Percentiles rank a stretch among this genome's conserved stretches.
phyloP scores from a whole-genome alignment of 2,888 invertebrate species.

The Rosalia funebris region DNA sequence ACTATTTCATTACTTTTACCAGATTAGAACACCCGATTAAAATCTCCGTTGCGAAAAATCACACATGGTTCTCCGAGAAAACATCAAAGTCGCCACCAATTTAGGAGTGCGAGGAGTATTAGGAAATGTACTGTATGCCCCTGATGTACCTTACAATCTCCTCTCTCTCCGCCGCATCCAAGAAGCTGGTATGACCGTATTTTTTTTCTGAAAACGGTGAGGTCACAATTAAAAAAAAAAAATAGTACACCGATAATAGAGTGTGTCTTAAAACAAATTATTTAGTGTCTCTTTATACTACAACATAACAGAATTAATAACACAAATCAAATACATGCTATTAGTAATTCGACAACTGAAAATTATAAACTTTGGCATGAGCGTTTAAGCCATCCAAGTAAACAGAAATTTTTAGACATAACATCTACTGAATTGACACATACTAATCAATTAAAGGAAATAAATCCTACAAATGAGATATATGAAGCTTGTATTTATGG shows the following conservation, averaged over 20 bases:
- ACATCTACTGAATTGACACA: slow-evolving; percentile 19
- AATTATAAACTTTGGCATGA: slow-evolving; percentile 32
- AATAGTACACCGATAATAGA: slow-evolving; percentile 24
- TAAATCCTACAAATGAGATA: slow-evolving; percentile 27
- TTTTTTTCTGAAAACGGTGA: slow-evolving; percentile 28
- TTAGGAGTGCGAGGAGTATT: too few relatives aligned
- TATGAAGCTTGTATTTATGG: slow-evolving; percentile 37
- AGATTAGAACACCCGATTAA: slow-evolving; percentile 24
- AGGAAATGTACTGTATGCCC: slow-evolving; percentile 48
- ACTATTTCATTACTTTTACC: slow-evolving; percentile 45
- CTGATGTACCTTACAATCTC: slow-evolving; percentile 52
- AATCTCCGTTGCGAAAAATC: slow-evolving; percentile 26
- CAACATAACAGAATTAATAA: background rate
- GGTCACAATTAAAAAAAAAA: slow-evolving; percentile 22
- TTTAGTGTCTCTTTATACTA: slow-evolving; percentile 8
- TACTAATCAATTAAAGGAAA: slow-evolving; percentile 19
- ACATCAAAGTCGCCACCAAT: slow-evolving; percentile 41
- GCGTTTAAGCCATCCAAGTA: slow-evolving; percentile 25
- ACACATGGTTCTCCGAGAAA: slow-evolving; percentile 33
- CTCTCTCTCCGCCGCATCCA: slow-evolving; percentile 30
- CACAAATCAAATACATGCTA: slow-evolving; percentile 1
- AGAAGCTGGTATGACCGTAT: slow-evolving; percentile 31
- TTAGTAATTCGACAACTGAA: slow-evolving; percentile 3
- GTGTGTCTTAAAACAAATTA: slow-evolving; percentile 17
- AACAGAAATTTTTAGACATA: slow-evolving; percentile 25